Evolutionary conservation across 1,140 invertebrate genomes (phyloP).

Genomic region (Thaumatotibia leucotreta): DNA sequence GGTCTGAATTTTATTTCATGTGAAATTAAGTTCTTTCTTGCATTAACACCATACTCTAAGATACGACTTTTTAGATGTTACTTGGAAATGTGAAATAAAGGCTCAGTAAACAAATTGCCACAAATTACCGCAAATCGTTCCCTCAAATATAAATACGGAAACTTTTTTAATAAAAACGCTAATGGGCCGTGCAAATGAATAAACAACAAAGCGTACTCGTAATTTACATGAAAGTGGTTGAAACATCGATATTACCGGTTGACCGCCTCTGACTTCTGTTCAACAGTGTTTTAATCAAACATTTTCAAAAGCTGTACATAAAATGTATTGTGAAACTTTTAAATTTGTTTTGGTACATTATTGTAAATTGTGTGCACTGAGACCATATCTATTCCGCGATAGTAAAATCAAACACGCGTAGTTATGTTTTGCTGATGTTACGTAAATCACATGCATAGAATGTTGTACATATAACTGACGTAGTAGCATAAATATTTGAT

Average conservation of each 20-base stretch:
- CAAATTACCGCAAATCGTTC: conserved; percentile 3
- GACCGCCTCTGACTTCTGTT: not conserved
- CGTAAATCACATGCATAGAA: too few species aligned
- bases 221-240: not conserved
- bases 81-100: not conserved
- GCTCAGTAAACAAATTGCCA: not conserved
- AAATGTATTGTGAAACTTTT: not conserved
- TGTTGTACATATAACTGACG: not conserved
- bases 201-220: conserved; percentile 1
- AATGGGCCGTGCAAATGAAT: not conserved
- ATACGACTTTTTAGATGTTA: not conserved
- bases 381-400: too few species aligned
- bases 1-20: not conserved
- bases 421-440: too few species aligned
- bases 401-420: too few species aligned
- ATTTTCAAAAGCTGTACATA: not conserved
- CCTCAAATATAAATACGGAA: not conserved
- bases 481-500: not conserved
- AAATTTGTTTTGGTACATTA: too few species aligned
- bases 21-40: not conserved
- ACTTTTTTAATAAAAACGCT: conserved; percentile 7
- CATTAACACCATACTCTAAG: not conserved
- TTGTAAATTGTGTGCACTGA: not conserved
- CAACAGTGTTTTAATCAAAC: not conserved
- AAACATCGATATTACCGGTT: not conserved